A percentile compares a stretch with the other conserved stretches of the same genome.
Conservation (phyloP, 2,113 vertebrate genomes). For the Apodemus sylvaticus region DNA sequence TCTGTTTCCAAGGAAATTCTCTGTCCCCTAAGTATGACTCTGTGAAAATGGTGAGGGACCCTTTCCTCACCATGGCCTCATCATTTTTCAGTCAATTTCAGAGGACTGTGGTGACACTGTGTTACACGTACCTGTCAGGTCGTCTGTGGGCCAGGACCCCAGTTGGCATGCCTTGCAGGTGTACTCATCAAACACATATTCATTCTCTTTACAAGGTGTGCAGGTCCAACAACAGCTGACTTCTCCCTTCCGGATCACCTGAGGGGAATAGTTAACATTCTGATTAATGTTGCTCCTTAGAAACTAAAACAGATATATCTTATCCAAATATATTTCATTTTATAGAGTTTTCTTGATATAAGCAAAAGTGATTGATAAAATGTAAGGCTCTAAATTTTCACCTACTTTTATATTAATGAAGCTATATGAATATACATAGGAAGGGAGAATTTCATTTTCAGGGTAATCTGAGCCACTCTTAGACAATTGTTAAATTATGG, state of each 20-base stretch:
- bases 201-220: conserved; percentile 98
- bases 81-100: neutral
- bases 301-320: neutral
- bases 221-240: conserved; percentile 99
- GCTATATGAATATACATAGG: neutral
- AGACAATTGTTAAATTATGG: neutral
- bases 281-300: neutral
- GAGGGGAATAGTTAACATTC: conserved; percentile 33
- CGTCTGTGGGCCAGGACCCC: conserved; percentile 95
- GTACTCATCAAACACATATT: conserved; percentile 97
- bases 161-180: conserved; percentile 96
- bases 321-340: neutral
- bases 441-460: conserved; percentile 21
- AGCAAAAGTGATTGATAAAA: neutral
- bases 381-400: neutral
- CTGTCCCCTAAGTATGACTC: neutral
- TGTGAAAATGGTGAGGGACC: neutral
- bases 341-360: neutral
- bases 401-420: neutral
- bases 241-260: conserved; percentile 99
- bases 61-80: neutral
- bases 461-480: neutral
- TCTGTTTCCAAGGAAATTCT: neutral
- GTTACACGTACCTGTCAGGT: conserved; percentile 92
- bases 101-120: neutral